These are phyloP conservation scores for Urosaurus nigricauda DNA, from an alignment of 2,797 vertebrate species.

Conservation along the genomic window DNA sequence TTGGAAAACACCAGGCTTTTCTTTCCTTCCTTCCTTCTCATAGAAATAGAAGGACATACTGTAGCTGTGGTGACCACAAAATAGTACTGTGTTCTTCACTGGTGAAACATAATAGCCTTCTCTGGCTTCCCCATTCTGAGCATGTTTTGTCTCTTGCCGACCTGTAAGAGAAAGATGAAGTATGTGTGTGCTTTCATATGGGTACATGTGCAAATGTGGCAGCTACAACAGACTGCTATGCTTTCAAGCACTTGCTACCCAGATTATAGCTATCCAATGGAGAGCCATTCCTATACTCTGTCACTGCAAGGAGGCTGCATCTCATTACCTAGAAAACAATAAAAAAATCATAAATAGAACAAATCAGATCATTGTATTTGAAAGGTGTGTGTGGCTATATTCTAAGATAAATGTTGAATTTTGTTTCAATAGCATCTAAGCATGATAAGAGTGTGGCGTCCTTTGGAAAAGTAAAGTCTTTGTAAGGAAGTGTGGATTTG, in stretches of 20 bases:
- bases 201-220: not conserved
- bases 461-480: not conserved
- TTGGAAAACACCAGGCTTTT: not conserved
- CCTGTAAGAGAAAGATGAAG: not conserved
- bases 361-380: not conserved
- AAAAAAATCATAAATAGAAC: not conserved
- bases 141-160: not conserved
- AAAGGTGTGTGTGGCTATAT: not conserved
- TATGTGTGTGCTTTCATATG: not conserved
- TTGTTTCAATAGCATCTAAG: not conserved
- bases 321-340: not conserved
- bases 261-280: not conserved
- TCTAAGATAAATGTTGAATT: conserved; percentile 17
- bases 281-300: not conserved
- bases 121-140: not conserved
- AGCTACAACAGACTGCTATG: not conserved
- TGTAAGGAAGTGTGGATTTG: not conserved
- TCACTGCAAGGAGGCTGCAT: not conserved
- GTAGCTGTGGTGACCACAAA: not conserved
- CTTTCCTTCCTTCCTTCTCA: not conserved
- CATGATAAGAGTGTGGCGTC: not conserved
- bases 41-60: not conserved
- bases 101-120: not conserved
- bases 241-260: not conserved
- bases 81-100: not conserved